A percentile compares a stretch with the other conserved stretches of the same genome.
phyloP scores from a whole-genome alignment of 2,113 vertebrate genomes.

The Pterocles gutturalis region DNA sequence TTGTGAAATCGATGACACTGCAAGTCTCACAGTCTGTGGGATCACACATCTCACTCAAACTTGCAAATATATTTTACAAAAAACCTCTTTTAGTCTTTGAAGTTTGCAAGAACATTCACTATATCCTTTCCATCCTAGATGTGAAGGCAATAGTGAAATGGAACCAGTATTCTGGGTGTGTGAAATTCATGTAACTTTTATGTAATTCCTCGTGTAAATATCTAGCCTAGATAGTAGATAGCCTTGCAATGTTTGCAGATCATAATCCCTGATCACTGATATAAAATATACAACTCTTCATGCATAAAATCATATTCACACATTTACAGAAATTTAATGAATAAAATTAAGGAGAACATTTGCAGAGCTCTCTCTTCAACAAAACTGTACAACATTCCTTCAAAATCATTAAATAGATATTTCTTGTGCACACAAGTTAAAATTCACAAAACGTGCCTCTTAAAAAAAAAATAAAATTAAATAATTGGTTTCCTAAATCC shows the following conservation, averaged over 20 bases:
- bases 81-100: not conserved
- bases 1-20: conserved; percentile 29
- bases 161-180: not conserved
- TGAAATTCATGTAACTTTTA: not conserved
- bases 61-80: not conserved
- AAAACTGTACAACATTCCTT: not conserved
- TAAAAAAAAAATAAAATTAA: not conserved
- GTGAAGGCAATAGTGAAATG: not conserved
- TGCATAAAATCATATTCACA: not conserved
- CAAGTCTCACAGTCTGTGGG: not conserved
- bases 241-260: not conserved
- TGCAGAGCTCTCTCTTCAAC: not conserved
- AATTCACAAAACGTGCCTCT: not conserved
- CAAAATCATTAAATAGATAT: not conserved
- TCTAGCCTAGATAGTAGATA: not conserved
- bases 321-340: not conserved
- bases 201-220: not conserved
- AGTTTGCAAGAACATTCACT: not conserved
- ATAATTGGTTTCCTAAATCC: not conserved
- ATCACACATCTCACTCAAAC: not conserved
- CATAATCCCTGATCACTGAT: not conserved
- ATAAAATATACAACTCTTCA: not conserved
- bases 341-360: not conserved
- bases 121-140: not conserved
- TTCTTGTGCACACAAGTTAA: not conserved